Percentiles rank a stretch among this genome's conserved stretches.
These are phyloP conservation scores for Telmatherina bonti DNA, from an alignment of 2,797 vertebrate species.

Conservation along the genomic window DNA sequence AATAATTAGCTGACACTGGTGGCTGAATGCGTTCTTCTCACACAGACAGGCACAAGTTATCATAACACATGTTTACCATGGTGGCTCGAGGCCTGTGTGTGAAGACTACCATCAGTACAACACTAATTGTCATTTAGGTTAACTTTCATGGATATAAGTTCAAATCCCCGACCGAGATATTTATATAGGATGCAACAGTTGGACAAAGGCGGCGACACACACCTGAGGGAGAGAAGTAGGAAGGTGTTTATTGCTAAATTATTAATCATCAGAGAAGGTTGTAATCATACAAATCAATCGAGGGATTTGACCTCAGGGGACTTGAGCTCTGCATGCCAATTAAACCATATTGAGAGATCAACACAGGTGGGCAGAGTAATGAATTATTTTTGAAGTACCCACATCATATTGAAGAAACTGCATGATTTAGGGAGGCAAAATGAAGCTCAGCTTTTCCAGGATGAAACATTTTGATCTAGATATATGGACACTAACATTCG, in stretches of 20 bases:
- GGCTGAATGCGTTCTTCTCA: slow-evolving; percentile 50
- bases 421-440: no score
- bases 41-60: slow-evolving; percentile 63
- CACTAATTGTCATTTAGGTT: slow-evolving; percentile 66
- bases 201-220: slow-evolving; percentile 10
- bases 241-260: slow-evolving; percentile 27
- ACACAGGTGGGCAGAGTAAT: neutral
- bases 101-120: slow-evolving; percentile 31
- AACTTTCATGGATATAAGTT: slow-evolving; percentile 46
- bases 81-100: slow-evolving; percentile 34
- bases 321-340: slow-evolving; percentile 21
- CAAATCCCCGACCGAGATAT: slow-evolving; percentile 33
- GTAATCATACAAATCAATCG: slow-evolving; percentile 31
- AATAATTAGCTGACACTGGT: slow-evolving; percentile 77
- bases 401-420: neutral
- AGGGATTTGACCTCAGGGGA: slow-evolving; percentile 33
- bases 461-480: no score
- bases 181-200: slow-evolving; percentile 16
- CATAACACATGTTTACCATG: slow-evolving; percentile 70
- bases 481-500: no score
- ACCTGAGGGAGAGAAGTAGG: slow-evolving; percentile 7
- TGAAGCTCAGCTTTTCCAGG: no score
- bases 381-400: neutral
- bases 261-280: slow-evolving; percentile 44
- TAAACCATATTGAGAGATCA: neutral